Evolutionary conservation across 2,888 invertebrate species (phyloP), one percentile per base, ranked within the genome.

Genomic region (Gymnocheta viridis): DNA sequence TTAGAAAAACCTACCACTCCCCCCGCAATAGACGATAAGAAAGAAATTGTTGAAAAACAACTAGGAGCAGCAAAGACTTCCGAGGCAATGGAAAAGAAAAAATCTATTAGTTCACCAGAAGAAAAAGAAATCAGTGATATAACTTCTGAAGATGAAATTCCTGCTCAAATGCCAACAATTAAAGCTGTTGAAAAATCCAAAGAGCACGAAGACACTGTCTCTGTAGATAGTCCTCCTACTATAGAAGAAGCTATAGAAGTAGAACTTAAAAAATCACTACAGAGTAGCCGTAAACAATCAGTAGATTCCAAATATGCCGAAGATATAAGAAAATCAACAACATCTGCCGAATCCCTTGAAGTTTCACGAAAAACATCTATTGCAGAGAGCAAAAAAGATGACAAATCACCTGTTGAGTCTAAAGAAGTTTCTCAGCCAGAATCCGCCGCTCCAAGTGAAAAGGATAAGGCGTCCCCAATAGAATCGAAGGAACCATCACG

Each of bases 81-180:
- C 2, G 77, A 73, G 44, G 9, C 41, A 19, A 79, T 82, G 72
- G 80, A 85, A 49, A 35, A 88, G 38, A 69, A 69, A 27, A 90
- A 90, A 86, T 82, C 86, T 1, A 72, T 85, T 7, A 87, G 84
- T 73, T 89, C 89, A 1, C 89, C 90, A 27, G 89, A 91, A n/a
- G 90, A 91, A 76, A 90, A 89, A 73, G 89, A 90, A 82, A 70
- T 87, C 7, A 90, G 91, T 66, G 89, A 90, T n/a, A 89, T 90
- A n/a, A 89, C 92, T 86, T 93, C 93, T 87, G 89, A 93, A 81
- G 89, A 92, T 67, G 88, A 92, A 64, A 85, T 92, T 54, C 91
- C 91, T 0, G 88, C 85, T 3, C 89, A 89, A 64, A 86, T 85
- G 49, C 62, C 82, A n/a, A 58, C 86, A 29, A 58, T 82, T 2